Base-by-base conservation (phyloP, 1,140 invertebrate genomes). In the Drosophila subpulchrella region DNA sequence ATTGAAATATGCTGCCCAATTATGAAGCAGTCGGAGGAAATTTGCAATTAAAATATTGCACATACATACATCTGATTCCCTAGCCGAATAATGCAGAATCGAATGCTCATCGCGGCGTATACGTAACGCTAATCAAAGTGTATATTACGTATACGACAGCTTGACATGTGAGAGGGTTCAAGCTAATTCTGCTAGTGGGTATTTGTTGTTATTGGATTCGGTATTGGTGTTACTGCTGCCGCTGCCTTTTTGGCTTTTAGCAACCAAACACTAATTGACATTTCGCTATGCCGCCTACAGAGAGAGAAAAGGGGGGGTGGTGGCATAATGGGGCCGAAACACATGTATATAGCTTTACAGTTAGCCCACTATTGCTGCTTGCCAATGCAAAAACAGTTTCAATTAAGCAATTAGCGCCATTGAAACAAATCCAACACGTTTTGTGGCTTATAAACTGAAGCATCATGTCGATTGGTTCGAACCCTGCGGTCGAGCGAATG, bases 341-440 rank as follows among this genome's bases (percentile, higher is more conserved):
- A 66, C 36, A 54, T 77, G 58, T 73, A 61, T 75, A 83, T 76
- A 75, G 63, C 62, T 71, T 78, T 77, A 80, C 63, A 88, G 66
- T 79, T 76, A 71, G 61, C 57, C 74, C 51, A 47, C 59, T 55
- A 39, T 27, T 5, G 27, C 38, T 75, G 75, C 74, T 77, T 78
- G 75, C 62, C 83, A 88, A 86, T 88, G 83, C 75, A 84, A 88
- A 88, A 88, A 88, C 76, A 89, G 84, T 88, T 88, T 88, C 83
- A 88, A 88, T 89, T 88, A 88, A 88, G 83, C 83, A 88, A 88
- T 88, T 88, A 89, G 79, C 83, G 73, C 84, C 83, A 86, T 86
- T 89, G 84, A 88, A 88, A 89, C 79, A 89, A 89, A 88, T 89
- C 84, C 80, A 88, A 89, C 84, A 89, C 83, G 84, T 89, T 89